phyloP scores from a whole-genome alignment of 2,797 vertebrate genomes.

The Emydoidea blandingii region DNA sequence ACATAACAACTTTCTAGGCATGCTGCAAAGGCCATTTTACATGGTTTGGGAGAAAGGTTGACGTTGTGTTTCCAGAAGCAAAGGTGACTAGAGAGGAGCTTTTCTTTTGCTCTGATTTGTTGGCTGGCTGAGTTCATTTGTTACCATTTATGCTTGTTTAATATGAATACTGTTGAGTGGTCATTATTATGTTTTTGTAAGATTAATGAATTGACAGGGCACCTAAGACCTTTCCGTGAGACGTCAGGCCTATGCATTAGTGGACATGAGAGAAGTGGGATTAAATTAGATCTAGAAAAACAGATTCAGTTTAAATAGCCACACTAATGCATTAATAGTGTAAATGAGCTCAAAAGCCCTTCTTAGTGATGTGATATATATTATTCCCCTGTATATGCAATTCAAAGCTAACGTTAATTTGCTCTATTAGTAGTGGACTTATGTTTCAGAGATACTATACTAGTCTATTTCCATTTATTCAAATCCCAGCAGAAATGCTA shows the following conservation, averaged over 20 bases:
- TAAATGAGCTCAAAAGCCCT: background rate
- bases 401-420: background rate
- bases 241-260: background rate
- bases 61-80: background rate
- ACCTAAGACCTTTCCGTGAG: background rate
- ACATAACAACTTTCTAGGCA: background rate
- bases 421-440: background rate
- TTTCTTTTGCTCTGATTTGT: background rate
- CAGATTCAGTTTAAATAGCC: background rate
- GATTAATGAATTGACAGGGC: background rate
- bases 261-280: background rate
- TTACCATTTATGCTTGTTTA: background rate
- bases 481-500: background rate
- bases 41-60: background rate
- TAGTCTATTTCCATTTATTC: background rate
- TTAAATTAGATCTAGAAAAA: background rate
- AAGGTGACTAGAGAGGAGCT: background rate
- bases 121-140: background rate
- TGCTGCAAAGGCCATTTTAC: background rate
- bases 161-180: background rate
- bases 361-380: background rate
- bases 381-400: background rate
- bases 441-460: background rate
- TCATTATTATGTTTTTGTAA: background rate
- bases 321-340: accelerated